phyloP scores from a whole-genome alignment of 37 sponge, comb jelly and placozoan species.

The Beroe ovata region DNA sequence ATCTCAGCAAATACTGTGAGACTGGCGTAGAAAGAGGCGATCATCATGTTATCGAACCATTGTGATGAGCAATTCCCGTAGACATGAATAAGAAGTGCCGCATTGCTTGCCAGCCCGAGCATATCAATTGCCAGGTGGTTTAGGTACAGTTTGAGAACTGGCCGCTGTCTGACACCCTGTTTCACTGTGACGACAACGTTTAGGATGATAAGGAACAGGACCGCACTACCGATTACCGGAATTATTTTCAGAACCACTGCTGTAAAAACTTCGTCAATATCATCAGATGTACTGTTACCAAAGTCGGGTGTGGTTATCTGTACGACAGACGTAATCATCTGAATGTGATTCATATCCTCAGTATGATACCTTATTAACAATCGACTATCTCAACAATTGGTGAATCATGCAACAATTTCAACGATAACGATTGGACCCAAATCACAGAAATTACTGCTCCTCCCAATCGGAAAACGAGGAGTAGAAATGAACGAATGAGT shows the following conservation, averaged over 20 bases:
- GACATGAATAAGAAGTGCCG: background rate
- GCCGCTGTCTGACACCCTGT: background rate
- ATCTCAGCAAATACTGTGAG: background rate
- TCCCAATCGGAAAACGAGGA: no score
- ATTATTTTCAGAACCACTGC: background rate
- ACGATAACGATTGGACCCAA: no score
- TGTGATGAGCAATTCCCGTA: background rate
- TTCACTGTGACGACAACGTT: background rate
- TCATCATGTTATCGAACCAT: background rate
- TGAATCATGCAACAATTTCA: no score
- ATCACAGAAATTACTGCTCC: no score
- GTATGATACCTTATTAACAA: no score
- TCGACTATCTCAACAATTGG: no score
- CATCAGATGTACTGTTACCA: no score
- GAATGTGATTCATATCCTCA: no score
- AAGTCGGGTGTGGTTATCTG: no score
- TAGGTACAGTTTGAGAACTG: background rate
- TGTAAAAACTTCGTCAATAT: background rate
- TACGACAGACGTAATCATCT: no score
- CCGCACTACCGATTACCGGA: background rate
- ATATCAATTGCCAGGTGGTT: background rate
- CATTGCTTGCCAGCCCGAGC: background rate
- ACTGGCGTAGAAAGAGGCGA: constrained; percentile 7
- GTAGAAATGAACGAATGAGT: no score
- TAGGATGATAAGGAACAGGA: background rate